These are phyloP conservation scores for Erythrolamprus reginae DNA, from an alignment of 2,113 vertebrate genomes.

Conservation along the genomic window DNA sequence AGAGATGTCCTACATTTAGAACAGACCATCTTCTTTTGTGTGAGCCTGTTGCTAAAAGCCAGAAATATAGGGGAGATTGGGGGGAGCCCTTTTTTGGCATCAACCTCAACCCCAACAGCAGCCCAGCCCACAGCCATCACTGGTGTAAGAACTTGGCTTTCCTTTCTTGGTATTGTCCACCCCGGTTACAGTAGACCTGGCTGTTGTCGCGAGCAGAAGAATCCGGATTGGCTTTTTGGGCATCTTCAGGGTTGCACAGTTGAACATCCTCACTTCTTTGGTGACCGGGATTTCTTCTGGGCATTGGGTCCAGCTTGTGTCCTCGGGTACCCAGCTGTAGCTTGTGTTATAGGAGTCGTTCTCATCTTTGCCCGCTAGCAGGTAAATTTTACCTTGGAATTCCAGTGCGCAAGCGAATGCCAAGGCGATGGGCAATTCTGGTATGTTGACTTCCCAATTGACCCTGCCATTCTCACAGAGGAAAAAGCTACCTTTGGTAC, in stretches of 20 bases:
- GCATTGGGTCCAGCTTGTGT: constrained; percentile 13
- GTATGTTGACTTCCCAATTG: constrained; percentile 70
- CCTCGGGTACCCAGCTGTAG: constrained; percentile 78
- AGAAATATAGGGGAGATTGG: neutral
- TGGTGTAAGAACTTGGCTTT: neutral
- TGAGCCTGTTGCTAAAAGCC: neutral
- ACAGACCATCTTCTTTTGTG: neutral
- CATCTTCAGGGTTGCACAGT: neutral
- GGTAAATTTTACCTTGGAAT: constrained; percentile 77
- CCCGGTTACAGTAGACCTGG: neutral
- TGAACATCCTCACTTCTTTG: neutral
- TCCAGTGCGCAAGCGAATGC: constrained; percentile 72
- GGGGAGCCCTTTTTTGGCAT: neutral
- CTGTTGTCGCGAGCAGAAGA: neutral
- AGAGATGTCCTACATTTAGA: neutral
- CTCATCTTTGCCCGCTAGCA: constrained; percentile 76
- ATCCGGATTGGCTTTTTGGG: constrained; percentile 1
- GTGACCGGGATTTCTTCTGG: neutral
- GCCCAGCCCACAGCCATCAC: neutral
- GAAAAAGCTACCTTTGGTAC: constrained; percentile 74
- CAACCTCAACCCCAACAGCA: constrained; percentile 21
- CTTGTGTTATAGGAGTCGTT: constrained; percentile 73
- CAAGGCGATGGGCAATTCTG: constrained; percentile 72
- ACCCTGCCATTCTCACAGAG: constrained; percentile 72
- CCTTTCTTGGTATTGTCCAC: constrained; percentile 6